These are phyloP conservation scores for Oxytorus armatus DNA, from an alignment of 2,888 invertebrate species.

Conservation along the genomic window DNA sequence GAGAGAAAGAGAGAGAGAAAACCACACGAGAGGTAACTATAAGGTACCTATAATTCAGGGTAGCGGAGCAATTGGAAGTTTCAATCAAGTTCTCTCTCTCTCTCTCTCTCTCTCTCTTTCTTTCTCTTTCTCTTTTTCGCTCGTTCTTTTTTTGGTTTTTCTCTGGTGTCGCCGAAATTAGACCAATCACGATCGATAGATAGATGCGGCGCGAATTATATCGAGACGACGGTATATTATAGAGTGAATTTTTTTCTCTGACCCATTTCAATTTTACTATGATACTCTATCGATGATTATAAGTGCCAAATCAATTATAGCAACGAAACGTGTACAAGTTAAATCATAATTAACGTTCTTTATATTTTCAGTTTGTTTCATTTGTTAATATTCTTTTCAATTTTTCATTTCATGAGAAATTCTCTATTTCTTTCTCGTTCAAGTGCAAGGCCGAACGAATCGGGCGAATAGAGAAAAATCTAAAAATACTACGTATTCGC, in stretches of 20 bases:
- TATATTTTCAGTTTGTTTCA: no score
- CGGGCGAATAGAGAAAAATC: no score
- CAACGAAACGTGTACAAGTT: background rate
- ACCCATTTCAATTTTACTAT: constrained; percentile 35
- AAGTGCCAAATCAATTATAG: constrained; percentile 23
- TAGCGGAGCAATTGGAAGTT: constrained; percentile 1
- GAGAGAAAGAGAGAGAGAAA: background rate
- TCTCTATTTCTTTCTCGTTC: no score
- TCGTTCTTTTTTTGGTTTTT: no score
- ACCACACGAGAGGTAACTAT: background rate
- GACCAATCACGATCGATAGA: constrained; percentile 1
- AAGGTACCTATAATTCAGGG: background rate
- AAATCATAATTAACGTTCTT: no score
- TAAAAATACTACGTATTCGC: no score
- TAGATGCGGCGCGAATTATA: constrained; percentile 28
- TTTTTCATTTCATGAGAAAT: no score
- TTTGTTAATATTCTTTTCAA: no score
- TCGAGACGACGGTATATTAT: constrained; percentile 18
- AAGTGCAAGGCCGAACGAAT: no score
- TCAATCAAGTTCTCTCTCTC: constrained; percentile 6
- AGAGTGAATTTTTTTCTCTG: constrained; percentile 14
- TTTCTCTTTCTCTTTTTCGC: no score
- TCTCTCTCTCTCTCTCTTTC: no score
- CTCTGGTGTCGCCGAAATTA: background rate
- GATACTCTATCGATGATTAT: background rate